These are phyloP conservation scores for Limnephilus marmoratus DNA, from an alignment of 2,888 invertebrate species.

Conservation along the genomic window DNA sequence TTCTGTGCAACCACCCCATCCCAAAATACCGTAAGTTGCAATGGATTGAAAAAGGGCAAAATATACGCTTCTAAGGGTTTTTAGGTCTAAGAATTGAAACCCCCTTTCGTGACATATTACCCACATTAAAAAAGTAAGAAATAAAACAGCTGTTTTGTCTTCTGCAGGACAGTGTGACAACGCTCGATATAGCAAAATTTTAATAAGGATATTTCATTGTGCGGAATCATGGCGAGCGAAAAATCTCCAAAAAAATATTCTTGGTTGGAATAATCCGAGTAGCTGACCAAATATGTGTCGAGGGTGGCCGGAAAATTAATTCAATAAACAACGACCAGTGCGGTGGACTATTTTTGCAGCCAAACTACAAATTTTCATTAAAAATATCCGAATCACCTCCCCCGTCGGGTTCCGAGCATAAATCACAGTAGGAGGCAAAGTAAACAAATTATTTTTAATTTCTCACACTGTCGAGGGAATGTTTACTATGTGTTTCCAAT, in stretches of 20 bases:
- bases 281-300: slow-evolving; percentile 25
- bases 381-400: slow-evolving; percentile 45
- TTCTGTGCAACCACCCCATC: no score
- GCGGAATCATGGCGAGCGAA: background rate
- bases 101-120: no score
- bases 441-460: slow-evolving; percentile 57
- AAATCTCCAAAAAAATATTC: background rate
- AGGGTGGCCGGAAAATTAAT: slow-evolving; percentile 49
- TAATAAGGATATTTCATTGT: no score
- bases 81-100: no score
- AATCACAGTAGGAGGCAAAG: slow-evolving; percentile 52
- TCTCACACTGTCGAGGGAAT: slow-evolving; percentile 52
- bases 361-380: slow-evolving; percentile 55
- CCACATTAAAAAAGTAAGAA: no score
- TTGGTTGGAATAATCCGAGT: background rate
- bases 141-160: background rate
- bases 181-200: no score
- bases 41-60: no score
- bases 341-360: slow-evolving; percentile 50
- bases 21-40: no score
- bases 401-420: slow-evolving; percentile 52
- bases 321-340: slow-evolving; percentile 52
- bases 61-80: no score
- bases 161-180: background rate
- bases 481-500: background rate